Evolutionary conservation across 2,888 invertebrate species (phyloP).

Genomic region (Epicampocera succincta): DNA sequence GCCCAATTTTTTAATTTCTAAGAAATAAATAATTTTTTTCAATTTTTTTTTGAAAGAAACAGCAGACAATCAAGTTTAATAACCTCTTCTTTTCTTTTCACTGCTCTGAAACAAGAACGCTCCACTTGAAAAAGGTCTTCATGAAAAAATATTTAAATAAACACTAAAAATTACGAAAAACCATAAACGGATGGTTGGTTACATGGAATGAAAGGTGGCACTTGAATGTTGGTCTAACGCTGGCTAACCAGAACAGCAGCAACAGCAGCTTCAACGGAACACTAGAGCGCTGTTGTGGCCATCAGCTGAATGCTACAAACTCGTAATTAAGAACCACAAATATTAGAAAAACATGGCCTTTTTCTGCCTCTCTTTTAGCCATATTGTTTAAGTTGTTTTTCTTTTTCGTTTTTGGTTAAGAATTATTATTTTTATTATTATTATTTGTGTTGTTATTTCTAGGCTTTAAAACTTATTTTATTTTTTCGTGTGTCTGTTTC

Average conservation of each 20-base stretch:
- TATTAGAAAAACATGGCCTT: slow-evolving; percentile 49
- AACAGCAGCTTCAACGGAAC: slow-evolving; percentile 4
- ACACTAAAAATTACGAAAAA: slow-evolving; percentile 43
- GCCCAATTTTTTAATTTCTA: no score
- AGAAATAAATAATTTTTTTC: no score
- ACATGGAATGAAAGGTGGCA: slow-evolving; percentile 33
- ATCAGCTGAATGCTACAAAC: slow-evolving; percentile 17
- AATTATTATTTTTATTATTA: neutral
- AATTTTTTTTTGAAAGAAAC: neutral
- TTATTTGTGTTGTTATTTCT: slow-evolving; percentile 46
- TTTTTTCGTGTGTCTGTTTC: slow-evolving; percentile 31
- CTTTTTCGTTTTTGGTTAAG: neutral
- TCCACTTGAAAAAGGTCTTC: slow-evolving; percentile 61
- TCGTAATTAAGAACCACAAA: slow-evolving; percentile 15
- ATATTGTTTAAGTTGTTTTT: slow-evolving; percentile 33
- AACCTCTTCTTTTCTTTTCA: slow-evolving; percentile 40
- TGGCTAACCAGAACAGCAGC: slow-evolving; percentile 39
- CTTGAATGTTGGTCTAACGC: slow-evolving; percentile 56
- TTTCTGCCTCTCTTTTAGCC: slow-evolving; percentile 26
- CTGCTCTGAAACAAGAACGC: slow-evolving; percentile 53
- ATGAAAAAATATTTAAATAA: slow-evolving; percentile 35
- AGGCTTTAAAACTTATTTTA: slow-evolving; percentile 48
- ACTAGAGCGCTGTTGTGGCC: neutral
- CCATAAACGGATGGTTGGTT: slow-evolving; percentile 9
- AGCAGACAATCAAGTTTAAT: slow-evolving; percentile 47